A percentile compares a stretch with the other conserved stretches of the same genome.
Conservation (phyloP, 2,113 vertebrate species). For the Neofelis nebulosa region DNA sequence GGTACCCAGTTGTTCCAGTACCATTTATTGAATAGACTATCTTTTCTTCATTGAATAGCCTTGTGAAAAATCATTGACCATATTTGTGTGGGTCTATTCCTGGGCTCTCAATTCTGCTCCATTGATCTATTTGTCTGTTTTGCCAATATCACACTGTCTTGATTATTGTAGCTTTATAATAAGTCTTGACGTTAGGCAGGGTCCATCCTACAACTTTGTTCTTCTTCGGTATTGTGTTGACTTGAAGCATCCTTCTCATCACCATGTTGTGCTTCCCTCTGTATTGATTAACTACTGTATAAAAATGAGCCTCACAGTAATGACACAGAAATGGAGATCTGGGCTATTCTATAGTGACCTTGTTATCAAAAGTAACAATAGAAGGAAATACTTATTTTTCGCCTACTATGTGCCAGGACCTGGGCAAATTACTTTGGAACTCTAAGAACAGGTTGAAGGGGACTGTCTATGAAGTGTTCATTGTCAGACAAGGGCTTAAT, state of each 20-base stretch:
- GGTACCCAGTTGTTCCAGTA: neutral
- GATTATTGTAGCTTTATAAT: no score
- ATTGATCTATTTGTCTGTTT: neutral
- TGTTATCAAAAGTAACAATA: neutral
- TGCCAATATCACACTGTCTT: accelerated
- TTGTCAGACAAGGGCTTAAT: neutral
- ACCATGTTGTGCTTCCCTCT: neutral
- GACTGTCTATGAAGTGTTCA: neutral
- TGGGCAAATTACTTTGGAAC: neutral
- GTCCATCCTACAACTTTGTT: neutral
- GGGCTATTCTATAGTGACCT: neutral
- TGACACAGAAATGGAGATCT: neutral
- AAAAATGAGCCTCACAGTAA: neutral
- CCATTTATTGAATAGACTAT: neutral
- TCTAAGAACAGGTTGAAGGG: neutral
- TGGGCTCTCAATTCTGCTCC: neutral
- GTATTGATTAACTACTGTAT: neutral
- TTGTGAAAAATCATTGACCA: neutral
- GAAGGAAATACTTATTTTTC: neutral
- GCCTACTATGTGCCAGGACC: neutral
- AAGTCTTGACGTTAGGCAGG: neutral
- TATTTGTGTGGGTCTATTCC: neutral
- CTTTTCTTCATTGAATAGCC: neutral
- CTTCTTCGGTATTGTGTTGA: neutral
- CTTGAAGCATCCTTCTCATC: neutral